Evolutionary conservation across 1,140 invertebrate species (phyloP).

Genomic region (Bombus superbus): DNA sequence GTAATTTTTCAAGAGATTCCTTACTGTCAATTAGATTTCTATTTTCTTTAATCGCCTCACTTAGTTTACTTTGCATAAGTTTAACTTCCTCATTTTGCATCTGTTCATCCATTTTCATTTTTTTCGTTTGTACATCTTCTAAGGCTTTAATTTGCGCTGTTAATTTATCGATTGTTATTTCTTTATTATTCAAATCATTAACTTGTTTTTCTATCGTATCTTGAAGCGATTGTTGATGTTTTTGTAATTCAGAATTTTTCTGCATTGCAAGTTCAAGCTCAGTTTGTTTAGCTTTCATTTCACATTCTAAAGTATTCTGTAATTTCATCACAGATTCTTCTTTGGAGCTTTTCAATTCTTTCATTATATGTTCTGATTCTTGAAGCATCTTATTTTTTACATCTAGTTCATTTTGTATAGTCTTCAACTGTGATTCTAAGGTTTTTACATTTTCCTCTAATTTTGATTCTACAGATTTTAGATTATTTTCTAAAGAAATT

Average conservation of each 20-base stretch:
- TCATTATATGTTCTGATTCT: constrained; percentile 51
- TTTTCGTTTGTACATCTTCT: constrained; percentile 54
- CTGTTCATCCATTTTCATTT: constrained; percentile 55
- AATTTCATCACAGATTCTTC: constrained; percentile 54
- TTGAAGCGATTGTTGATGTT: constrained; percentile 42
- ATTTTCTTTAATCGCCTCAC: constrained; percentile 61
- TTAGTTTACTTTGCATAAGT: constrained; percentile 57
- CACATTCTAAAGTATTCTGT: constrained; percentile 55
- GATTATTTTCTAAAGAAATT: constrained; percentile 57
- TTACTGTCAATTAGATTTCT: constrained; percentile 60
- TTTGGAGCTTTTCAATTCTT: constrained; percentile 51
- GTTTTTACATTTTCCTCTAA: not conserved
- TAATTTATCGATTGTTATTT: constrained; percentile 57
- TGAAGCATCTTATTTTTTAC: constrained; percentile 39
- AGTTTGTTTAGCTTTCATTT: constrained; percentile 58
- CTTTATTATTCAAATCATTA: constrained; percentile 55
- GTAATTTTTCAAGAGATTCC: constrained; percentile 61
- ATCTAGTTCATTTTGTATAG: constrained; percentile 55
- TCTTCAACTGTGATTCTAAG: constrained; percentile 56
- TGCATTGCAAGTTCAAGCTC: constrained; percentile 47
- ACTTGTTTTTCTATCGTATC: constrained; percentile 49
- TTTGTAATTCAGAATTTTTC: constrained; percentile 64
- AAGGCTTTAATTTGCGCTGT: constrained; percentile 61
- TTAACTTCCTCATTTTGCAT: constrained; percentile 60
- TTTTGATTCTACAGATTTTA: constrained; percentile 46